Percentiles rank a stretch among this genome's conserved stretches.
Conservation (phyloP, 2,113 vertebrate genomes). For the Phyllostomus hastatus region DNA sequence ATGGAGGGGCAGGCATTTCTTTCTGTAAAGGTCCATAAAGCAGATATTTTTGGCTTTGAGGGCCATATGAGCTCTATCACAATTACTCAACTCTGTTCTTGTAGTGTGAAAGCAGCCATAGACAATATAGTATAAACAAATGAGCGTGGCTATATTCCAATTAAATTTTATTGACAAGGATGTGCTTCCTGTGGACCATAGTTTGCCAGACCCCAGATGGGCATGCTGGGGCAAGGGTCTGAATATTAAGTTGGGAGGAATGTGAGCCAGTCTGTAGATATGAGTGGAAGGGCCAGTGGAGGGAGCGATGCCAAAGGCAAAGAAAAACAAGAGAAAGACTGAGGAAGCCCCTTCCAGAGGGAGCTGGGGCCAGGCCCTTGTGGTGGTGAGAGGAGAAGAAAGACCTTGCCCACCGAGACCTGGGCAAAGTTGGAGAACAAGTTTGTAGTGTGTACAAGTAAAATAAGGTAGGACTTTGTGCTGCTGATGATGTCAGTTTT, state of each 20-base stretch:
- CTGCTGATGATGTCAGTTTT: background rate
- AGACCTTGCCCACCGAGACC: background rate
- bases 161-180: background rate
- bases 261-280: background rate
- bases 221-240: background rate
- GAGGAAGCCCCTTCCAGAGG: background rate
- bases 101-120: background rate
- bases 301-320: background rate
- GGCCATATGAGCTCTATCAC: background rate
- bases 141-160: background rate
- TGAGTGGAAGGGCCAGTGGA: background rate
- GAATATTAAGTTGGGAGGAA: background rate
- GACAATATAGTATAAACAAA: background rate
- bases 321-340: background rate
- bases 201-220: background rate
- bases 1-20: background rate
- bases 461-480: background rate
- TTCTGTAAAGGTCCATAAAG: background rate
- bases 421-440: background rate
- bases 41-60: background rate
- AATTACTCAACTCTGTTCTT: background rate
- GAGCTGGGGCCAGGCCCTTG: background rate
- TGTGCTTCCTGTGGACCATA: background rate
- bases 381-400: background rate
- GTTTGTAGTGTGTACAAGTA: background rate